Base-by-base conservation (phyloP, 2,888 invertebrate species). In the Mechanitis mazaeus region DNA sequence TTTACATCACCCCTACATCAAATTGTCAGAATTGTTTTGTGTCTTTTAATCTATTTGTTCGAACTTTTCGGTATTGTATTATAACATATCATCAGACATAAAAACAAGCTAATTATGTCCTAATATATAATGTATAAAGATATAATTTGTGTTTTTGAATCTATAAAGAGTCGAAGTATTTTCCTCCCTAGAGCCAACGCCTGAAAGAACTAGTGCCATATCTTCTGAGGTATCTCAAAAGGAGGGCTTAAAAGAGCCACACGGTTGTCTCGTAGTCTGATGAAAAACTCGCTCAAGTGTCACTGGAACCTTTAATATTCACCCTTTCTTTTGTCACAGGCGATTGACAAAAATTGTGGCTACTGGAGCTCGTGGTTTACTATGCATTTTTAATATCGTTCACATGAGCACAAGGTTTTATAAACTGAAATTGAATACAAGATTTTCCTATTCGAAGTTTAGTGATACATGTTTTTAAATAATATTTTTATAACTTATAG, bases 151-250 rank as follows among this genome's bases (percentile, higher is more conserved):
- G 20, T 20, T 42, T 42, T 42, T 42, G 2, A 61, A 38, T 55
- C 20, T 42, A 55, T 6, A 42, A 47, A 31, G 50, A 50, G 9
- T 50, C 28, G 28, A 50, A 31, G 31, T 35, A 45, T 6, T 31
- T 58, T 33, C 80, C 71, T 69, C 80, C 68, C 83, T 85, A 81
- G 65, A 65, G 70, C 73, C 75, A 77, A 79, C 79, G 77, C 78
- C 31, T 50, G 78, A 78, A 81, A 81, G 83, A 84, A 85, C 82
- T 83, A 83, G 86, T 85, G 88, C 88, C 88, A 88, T 89, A 89
- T 89, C 89, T 89, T 82, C 79, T 82, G 73, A 79, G 84, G 84
- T 80, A 89, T 89, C 89, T 89, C 83, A 86, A 89, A 88, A 89
- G 87, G 77, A 77, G 72, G 79, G 80, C 76, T 75, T 88, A 84